These are phyloP conservation scores for Limnothrissa miodon DNA, from an alignment of 2,113 vertebrate species.

Conservation along the genomic window DNA sequence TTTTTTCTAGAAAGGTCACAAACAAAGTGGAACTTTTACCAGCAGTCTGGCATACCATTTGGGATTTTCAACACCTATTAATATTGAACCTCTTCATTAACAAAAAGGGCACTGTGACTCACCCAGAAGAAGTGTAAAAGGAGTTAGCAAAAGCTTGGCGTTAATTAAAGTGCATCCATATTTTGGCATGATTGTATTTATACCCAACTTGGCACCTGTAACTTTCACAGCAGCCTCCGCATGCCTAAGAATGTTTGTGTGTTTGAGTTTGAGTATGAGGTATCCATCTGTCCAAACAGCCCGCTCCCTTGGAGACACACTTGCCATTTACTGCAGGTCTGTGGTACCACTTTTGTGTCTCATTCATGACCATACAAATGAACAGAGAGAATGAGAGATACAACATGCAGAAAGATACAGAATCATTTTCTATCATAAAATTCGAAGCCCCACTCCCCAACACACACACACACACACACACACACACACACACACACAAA, in stretches of 20 bases:
- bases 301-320: background rate
- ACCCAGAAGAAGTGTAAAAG: background rate
- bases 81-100: background rate
- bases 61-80: background rate
- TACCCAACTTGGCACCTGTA: background rate
- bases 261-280: background rate
- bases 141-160: background rate
- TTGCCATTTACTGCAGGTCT: background rate
- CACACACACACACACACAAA: no score
- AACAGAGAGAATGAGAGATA: background rate
- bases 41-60: background rate
- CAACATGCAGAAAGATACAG: background rate
- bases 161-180: background rate
- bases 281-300: background rate
- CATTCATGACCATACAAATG: background rate
- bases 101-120: background rate
- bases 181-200: slow-evolving; percentile 27
- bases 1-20: no score
- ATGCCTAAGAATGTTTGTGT: background rate
- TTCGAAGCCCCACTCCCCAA: no score
- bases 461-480: no score
- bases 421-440: no score
- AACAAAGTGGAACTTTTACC: no score
- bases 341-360: background rate
- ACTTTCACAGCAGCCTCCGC: background rate